Evolutionary conservation across 2,113 vertebrate genomes (phyloP), one percentile per base, ranked within the genome.

Genomic region (Rattus rattus): DNA sequence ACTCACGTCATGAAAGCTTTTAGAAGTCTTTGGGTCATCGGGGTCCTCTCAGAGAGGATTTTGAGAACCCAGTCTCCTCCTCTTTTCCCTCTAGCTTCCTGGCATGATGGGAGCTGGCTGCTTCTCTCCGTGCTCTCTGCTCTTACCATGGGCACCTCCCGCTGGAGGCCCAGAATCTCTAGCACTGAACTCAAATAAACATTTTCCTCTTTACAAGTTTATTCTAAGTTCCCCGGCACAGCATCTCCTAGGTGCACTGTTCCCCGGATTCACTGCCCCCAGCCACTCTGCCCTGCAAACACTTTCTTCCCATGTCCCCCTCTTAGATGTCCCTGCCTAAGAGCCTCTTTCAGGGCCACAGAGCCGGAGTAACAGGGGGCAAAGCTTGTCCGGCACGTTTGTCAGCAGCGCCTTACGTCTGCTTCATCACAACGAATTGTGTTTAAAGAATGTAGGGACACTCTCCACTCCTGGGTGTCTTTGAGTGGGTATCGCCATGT

Each of bases 321-420:
- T 28, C 39, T 54, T 14, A 43, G 43, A 20, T 0, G 0, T 73
- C 67, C 26, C 39, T 30, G 30, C 19, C 67, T n/a, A 28, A 10
- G 3, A n/a, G 17, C 24, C 43, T 30, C 26, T 2, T 7, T n/a
- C 39, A 20, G 24, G 19, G 22, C 39, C 9, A 22, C 9, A 17
- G 4, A 14, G 63, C 9, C 3, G 17, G 33, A 19, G 16, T 19
- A 13, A 6, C 0, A 8, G 2, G 9, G 30, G 8, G 49, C 70
- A 33, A 3, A 19, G 0, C 0, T 22, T 0, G 0, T 3, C 19
- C 39, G 17, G 30, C 1, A 0, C 0, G 4, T 14, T 6, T 0
- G 2, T 59, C 52, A 2, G 43, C 28, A 33, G 2, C 26, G 26
- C 20, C 73, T 63, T 24, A 54, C 0, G 0, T n/a, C 39, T 22